Evolutionary conservation across 2,113 vertebrate species (phyloP).

Genomic region (Dipodomys merriami): DNA sequence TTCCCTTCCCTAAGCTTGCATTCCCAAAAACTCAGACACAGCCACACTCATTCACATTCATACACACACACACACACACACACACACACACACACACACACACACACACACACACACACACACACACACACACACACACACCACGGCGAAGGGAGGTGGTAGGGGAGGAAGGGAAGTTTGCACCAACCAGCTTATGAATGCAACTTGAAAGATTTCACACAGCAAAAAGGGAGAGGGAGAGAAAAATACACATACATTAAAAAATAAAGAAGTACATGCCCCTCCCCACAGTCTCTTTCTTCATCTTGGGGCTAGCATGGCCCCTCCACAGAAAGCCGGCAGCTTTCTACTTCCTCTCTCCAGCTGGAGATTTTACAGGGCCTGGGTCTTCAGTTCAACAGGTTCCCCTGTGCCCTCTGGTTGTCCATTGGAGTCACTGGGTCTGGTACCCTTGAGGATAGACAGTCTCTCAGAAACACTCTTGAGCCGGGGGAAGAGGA

Average conservation of each 20-base stretch:
- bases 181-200: constrained; percentile 76
- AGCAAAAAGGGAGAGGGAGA: constrained; percentile 47
- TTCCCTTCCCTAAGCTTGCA: constrained; percentile 47
- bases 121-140: constrained; percentile 7
- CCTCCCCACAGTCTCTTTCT: constrained; percentile 74
- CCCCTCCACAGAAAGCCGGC: constrained; percentile 44
- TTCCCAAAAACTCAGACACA: constrained; percentile 63
- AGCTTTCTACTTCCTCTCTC: constrained; percentile 44
- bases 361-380: constrained; percentile 86
- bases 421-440: constrained; percentile 87
- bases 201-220: constrained; percentile 82
- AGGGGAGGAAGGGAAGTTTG: constrained; percentile 70
- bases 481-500: constrained; percentile 93
- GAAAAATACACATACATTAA: constrained; percentile 69
- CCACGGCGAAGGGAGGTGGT: constrained; percentile 54
- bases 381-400: constrained; percentile 95
- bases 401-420: constrained; percentile 90
- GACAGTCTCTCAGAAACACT: constrained; percentile 93
- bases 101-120: background rate
- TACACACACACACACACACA: constrained; percentile 14
- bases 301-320: constrained; percentile 52
- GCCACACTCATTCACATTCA: constrained; percentile 63
- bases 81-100: background rate
- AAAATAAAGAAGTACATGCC: constrained; percentile 79
- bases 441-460: constrained; percentile 91